Conservation (phyloP, 1,140 invertebrate species). For the Phymorhynchus buccinoides region DNA sequence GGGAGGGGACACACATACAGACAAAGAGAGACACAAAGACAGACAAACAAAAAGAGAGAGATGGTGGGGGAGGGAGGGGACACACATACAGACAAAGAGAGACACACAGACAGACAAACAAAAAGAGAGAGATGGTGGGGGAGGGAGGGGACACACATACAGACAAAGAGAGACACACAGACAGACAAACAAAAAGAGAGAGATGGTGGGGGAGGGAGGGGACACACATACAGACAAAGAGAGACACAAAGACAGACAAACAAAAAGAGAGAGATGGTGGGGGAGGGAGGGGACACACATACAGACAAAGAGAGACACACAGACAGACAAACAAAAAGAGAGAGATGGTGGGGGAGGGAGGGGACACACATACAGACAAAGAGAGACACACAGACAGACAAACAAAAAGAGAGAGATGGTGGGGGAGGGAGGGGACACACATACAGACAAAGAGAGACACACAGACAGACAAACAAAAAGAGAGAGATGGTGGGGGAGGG, state of each 20-base stretch:
- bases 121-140: constrained; percentile 21
- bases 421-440: no score
- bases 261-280: not conserved
- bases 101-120: not conserved
- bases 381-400: not conserved
- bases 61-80: not conserved
- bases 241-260: not conserved
- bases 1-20: no score
- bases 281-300: no score
- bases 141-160: not conserved
- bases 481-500: not conserved
- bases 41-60: not conserved
- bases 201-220: no score
- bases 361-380: not conserved
- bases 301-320: no score
- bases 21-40: not conserved
- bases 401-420: not conserved
- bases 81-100: no score
- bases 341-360: constrained; percentile 23
- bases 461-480: not conserved
- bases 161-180: not conserved
- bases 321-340: constrained; percentile 1
- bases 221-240: not conserved
- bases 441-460: not conserved
- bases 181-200: not conserved